These are phyloP conservation scores for Chaenodraco wilsoni DNA, from an alignment of 2,797 vertebrate genomes.

Conservation along the genomic window DNA sequence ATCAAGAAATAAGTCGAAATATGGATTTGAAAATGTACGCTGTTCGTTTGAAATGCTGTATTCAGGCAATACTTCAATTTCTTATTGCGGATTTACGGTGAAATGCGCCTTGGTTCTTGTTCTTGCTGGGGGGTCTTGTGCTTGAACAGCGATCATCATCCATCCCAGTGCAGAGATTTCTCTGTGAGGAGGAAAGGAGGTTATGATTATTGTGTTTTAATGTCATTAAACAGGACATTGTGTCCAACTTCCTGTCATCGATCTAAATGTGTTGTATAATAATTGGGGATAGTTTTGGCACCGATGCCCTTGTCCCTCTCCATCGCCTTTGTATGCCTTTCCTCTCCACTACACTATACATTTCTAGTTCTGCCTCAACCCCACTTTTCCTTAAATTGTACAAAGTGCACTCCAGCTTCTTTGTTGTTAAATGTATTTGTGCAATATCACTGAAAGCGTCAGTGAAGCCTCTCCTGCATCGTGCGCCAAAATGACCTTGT, in stretches of 20 bases:
- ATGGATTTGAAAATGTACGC: neutral
- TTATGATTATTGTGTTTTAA: conserved; percentile 10
- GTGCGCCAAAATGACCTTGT: conserved; percentile 83
- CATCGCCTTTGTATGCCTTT: neutral
- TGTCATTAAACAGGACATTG: neutral
- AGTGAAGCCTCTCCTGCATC: conserved; percentile 45
- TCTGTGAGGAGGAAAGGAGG: neutral
- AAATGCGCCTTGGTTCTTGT: conserved; percentile 9
- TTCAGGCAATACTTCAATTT: neutral
- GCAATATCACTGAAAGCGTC: fast-evolving
- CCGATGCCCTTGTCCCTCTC: conserved; percentile 52
- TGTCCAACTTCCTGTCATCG: neutral
- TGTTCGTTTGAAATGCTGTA: neutral
- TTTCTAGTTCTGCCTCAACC: neutral
- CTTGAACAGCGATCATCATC: conserved; percentile 40
- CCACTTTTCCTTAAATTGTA: neutral
- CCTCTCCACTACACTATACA: neutral
- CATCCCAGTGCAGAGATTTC: conserved; percentile 20
- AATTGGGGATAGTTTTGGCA: conserved; percentile 18
- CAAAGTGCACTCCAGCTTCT: neutral
- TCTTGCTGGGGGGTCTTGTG: conserved; percentile 37
- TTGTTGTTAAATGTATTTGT: neutral
- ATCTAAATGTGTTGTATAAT: neutral
- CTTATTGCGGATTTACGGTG: neutral
- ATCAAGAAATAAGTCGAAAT: neutral